Conservation (phyloP, 1,140 invertebrate species). For the Parapsyche elsis region DNA sequence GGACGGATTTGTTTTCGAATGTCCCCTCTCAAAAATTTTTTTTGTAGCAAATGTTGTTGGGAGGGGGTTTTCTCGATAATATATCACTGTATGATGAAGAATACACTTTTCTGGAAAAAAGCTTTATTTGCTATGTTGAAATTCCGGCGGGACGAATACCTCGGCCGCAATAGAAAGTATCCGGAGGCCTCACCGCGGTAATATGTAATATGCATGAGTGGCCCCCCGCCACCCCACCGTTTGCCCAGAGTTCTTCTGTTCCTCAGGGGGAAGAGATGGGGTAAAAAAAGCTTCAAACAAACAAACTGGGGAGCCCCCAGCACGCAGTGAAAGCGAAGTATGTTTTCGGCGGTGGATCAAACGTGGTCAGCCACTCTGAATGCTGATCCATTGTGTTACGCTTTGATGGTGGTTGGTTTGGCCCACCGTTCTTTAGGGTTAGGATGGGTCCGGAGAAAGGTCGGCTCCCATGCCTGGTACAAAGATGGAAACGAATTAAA, state of each 20-base stretch:
- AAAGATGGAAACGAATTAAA: constrained; percentile 26
- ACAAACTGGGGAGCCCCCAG: not conserved
- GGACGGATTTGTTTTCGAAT: too few species aligned
- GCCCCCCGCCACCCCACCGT: not conserved
- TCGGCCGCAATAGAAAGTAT: constrained; percentile 38
- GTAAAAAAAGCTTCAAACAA: constrained; percentile 30
- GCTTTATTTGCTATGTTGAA: constrained; percentile 31
- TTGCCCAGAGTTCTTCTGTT: not conserved
- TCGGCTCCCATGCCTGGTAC: not conserved
- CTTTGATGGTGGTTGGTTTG: not conserved
- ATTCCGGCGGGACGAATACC: constrained; percentile 26
- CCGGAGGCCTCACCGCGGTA: not conserved
- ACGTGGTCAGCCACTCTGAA: constrained; percentile 27
- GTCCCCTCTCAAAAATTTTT: too few species aligned
- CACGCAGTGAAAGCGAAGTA: not conserved
- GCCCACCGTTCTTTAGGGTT: not conserved
- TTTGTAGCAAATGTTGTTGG: not conserved
- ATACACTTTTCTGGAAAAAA: constrained; percentile 20
- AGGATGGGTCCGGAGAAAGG: not conserved
- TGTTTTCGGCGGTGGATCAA: constrained; percentile 34
- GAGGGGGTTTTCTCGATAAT: not conserved
- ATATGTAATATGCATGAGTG: constrained; percentile 43
- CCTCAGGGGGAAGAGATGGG: not conserved
- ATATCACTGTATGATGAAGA: constrained; percentile 24
- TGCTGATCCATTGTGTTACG: constrained; percentile 25